Evolutionary conservation across 2,797 vertebrate genomes (phyloP), one percentile per base, ranked within the genome.

Genomic region (Pipistrellus nathusii): DNA sequence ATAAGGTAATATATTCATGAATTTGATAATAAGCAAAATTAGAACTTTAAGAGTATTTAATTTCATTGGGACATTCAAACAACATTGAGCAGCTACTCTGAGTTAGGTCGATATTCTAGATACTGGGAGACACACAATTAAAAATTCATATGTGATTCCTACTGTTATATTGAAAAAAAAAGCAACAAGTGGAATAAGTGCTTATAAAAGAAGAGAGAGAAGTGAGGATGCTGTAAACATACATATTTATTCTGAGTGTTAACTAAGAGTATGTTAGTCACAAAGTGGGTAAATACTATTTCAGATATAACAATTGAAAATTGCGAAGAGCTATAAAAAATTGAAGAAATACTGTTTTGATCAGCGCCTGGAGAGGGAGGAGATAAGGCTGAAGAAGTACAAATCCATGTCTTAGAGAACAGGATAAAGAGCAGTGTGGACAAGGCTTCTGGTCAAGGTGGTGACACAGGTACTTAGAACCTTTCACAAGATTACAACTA

Each of bases 1-100:
- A 84, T 69, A 6, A 5, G 41, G 76, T 57, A 57, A 55, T 59
- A 7, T 6, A 46, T 80, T 59, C 13, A 38, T 46, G 71, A 53
- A 41, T 12, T 78, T 95, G 23, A 72, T 62, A 75, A 88, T 62
- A 82, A 80, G 51, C 3, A 64, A 77, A 88, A 78, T 75, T 46
- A 57, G 4, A 76, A 72, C 2, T 66, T 66, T 85, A 55, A 62
- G 57, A 55, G 51, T 44, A 32, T n/a, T 71, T 81, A 81, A 86
- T 80, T 44, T 48, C 9, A 68, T 68, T 21, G 20, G 48, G 12
- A 11, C 30, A 86, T 71, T 53, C 77, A 14, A 66, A 68, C 25
- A 71, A 75, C 66, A 66, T 1, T 88, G 51, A 93, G 8, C 23
- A 85, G 20, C 6, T 59, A n/a, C 46, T 62, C 21, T 73, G 32